phyloP scores from a whole-genome alignment of 2,888 invertebrate genomes.

The Halictus quadricinctus region DNA sequence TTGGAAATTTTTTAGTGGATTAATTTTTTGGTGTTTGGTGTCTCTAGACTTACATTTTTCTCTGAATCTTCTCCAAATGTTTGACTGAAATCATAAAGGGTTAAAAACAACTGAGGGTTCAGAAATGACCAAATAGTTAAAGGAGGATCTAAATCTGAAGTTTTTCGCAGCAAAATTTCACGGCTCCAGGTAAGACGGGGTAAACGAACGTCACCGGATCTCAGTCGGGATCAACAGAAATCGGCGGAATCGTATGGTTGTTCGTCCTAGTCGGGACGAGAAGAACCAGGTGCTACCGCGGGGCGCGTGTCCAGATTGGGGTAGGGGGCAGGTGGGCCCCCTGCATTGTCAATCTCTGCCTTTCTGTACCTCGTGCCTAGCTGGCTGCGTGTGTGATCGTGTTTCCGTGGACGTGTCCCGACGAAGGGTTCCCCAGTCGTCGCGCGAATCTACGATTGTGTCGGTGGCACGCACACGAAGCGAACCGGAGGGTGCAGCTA shows the following conservation, averaged over 20 bases:
- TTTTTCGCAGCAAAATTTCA: not conserved
- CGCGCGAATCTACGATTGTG: slow-evolving; percentile 48
- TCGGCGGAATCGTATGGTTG: slow-evolving; percentile 38
- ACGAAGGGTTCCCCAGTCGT: slow-evolving; percentile 62
- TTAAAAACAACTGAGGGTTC: too few relatives aligned
- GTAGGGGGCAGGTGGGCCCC: slow-evolving; percentile 82
- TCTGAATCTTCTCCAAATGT: too few relatives aligned
- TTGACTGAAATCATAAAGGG: too few relatives aligned
- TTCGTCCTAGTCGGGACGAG: slow-evolving; percentile 57
- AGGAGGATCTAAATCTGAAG: not conserved
- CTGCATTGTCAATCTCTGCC: slow-evolving; percentile 82
- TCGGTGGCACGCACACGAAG: slow-evolving; percentile 42
- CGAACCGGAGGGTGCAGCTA: slow-evolving; percentile 69
- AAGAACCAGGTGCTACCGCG: slow-evolving; percentile 77
- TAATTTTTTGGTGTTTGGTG: too few relatives aligned
- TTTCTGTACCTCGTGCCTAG: slow-evolving; percentile 74
- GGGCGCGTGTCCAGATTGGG: slow-evolving; percentile 81
- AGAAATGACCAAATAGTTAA: too few relatives aligned
- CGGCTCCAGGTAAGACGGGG: not conserved
- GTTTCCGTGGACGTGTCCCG: slow-evolving; percentile 44
- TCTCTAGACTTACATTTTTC: too few relatives aligned
- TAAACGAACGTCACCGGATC: slow-evolving; percentile 3
- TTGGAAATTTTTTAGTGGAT: too few relatives aligned
- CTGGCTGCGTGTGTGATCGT: slow-evolving; percentile 59
- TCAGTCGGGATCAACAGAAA: slow-evolving; percentile 13